Evolutionary conservation across 1,140 invertebrate genomes (phyloP).

Genomic region (Papilio polytes): DNA sequence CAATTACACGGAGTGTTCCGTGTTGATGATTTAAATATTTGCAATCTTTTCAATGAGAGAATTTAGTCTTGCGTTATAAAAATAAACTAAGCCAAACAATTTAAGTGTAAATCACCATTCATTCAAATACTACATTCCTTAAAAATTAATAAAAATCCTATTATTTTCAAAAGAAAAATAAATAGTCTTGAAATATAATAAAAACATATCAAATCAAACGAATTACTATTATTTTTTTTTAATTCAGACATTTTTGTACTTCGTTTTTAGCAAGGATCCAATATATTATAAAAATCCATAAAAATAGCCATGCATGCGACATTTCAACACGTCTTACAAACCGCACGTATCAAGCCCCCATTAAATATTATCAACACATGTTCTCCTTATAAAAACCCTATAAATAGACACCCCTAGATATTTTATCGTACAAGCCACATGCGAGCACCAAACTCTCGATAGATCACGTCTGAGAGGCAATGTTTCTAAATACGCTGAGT

Average conservation of each 20-base stretch:
- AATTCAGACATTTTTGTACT: not conserved
- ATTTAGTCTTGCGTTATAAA: not conserved
- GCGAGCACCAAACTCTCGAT: slow-evolving; percentile 58
- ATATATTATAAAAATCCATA: not conserved
- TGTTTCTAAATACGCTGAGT: slow-evolving; percentile 44
- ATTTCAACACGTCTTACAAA: slow-evolving; percentile 44
- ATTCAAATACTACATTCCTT: no score
- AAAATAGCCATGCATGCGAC: not conserved
- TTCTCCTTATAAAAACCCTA: slow-evolving; percentile 62
- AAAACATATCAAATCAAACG: no score
- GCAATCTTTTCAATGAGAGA: slow-evolving; percentile 3
- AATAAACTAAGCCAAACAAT: not conserved
- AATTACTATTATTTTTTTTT: no score
- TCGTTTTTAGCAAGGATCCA: not conserved
- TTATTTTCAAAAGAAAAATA: no score
- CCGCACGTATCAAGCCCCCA: slow-evolving; percentile 51
- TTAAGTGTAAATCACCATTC: no score
- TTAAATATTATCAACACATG: slow-evolving; percentile 71
- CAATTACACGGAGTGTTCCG: slow-evolving; percentile 33
- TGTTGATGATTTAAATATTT: slow-evolving; percentile 19
- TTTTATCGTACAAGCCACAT: slow-evolving; percentile 75
- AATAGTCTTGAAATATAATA: no score
- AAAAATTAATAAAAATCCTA: no score
- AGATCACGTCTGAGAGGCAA: slow-evolving; percentile 52
- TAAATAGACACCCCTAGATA: slow-evolving; percentile 71